Evolutionary conservation across 2,797 vertebrate species (phyloP).

Genomic region (Notoglanidium macrostoma): DNA sequence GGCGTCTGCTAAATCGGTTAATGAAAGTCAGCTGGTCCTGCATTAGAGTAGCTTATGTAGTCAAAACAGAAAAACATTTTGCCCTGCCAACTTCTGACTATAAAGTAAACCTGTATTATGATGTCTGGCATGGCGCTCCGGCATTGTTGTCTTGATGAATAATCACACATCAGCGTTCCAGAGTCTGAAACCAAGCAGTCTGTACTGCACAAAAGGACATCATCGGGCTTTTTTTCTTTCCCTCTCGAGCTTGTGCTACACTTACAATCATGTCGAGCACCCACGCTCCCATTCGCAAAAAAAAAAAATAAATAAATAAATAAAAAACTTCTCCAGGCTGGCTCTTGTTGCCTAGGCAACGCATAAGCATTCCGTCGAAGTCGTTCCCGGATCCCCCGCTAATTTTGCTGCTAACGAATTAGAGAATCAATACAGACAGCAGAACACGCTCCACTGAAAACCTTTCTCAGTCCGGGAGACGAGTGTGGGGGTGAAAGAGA

Average conservation of each 20-base stretch:
- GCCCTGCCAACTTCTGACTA: background rate
- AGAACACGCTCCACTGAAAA: background rate
- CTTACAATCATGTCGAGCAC: constrained; percentile 12
- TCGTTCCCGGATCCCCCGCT: constrained; percentile 12
- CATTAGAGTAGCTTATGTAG: background rate
- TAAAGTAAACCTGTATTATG: background rate
- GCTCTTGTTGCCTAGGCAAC: constrained; percentile 25
- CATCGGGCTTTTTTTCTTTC: background rate
- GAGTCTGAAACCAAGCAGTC: background rate
- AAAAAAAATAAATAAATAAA: background rate
- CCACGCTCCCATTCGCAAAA: background rate
- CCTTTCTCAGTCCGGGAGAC: background rate
- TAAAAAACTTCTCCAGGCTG: constrained; percentile 26
- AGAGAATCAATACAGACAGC: constrained; percentile 6
- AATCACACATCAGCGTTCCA: background rate
- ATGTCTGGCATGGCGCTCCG: background rate
- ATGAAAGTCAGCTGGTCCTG: constrained; percentile 14
- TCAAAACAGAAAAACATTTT: background rate
- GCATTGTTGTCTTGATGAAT: background rate
- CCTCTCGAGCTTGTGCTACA: background rate
- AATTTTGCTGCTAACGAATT: constrained; percentile 18
- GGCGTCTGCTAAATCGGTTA: background rate
- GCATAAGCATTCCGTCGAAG: constrained; percentile 24
- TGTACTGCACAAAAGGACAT: background rate
- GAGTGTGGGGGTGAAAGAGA: background rate